Evolutionary conservation across 92 coral and sea anemone genomes (phyloP).

Genomic region (Plumapathes pennacea): DNA sequence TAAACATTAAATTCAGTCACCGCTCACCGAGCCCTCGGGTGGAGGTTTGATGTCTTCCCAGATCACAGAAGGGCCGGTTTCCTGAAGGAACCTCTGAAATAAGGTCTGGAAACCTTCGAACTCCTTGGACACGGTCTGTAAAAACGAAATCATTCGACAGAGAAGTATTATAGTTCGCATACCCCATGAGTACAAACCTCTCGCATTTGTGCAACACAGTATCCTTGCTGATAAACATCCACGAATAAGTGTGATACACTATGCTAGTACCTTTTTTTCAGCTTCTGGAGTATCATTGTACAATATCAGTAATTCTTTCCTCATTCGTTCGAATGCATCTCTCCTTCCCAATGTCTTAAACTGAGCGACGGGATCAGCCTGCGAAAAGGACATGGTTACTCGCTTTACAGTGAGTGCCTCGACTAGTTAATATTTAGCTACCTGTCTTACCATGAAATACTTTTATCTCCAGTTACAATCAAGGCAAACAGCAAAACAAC

Average conservation of each 20-base stretch:
- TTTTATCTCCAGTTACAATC: too few species aligned
- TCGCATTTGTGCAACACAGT: not conserved
- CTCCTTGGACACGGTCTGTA: slow-evolving; percentile 59
- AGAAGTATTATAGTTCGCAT: not conserved
- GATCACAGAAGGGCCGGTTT: slow-evolving; percentile 90
- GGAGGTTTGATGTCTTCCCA: slow-evolving; percentile 96
- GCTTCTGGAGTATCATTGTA: slow-evolving; percentile 56
- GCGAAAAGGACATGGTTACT: too few species aligned
- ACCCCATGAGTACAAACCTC: not conserved
- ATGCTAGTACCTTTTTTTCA: slow-evolving; percentile 46
- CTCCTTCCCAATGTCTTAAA: slow-evolving; percentile 82
- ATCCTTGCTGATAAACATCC: not conserved
- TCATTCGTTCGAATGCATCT: slow-evolving; percentile 94
- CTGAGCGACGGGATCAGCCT: slow-evolving; percentile 31
- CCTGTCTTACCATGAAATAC: too few species aligned
- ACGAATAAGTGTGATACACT: not conserved
- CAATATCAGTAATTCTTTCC: slow-evolving; percentile 55
- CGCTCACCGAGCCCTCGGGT: slow-evolving; percentile 86
- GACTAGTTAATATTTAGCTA: too few species aligned
- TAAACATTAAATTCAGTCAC: not conserved
- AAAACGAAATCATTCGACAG: not conserved
- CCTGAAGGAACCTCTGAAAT: slow-evolving; percentile 82
- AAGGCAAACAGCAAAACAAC: too few species aligned
- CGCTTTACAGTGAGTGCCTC: too few species aligned
- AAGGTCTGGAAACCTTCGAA: slow-evolving; percentile 65